A percentile compares a stretch with the other conserved stretches of the same genome.
phyloP scores from a whole-genome alignment of 2,888 invertebrate species.

The Rhagonycha fulva region DNA sequence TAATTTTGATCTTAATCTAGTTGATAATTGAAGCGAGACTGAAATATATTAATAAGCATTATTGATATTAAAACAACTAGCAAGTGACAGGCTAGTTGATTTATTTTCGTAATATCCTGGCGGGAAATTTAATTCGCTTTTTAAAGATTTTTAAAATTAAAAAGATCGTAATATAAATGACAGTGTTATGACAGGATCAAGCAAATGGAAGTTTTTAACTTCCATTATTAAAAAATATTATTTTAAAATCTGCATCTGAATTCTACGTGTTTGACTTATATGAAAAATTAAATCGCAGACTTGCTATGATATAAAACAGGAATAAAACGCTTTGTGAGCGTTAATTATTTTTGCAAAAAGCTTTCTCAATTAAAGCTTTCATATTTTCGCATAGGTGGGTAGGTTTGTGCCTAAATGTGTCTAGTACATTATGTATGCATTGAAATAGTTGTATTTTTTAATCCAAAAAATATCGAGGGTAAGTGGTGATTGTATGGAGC shows the following conservation, averaged over 20 bases:
- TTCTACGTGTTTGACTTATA: slow-evolving; percentile 39
- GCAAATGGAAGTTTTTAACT: slow-evolving; percentile 46
- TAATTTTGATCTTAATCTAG: neutral
- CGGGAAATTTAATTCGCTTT: slow-evolving; percentile 50
- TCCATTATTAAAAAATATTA: slow-evolving; percentile 52
- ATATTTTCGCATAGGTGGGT: slow-evolving; percentile 1
- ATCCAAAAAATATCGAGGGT: neutral
- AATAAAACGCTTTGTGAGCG: slow-evolving; percentile 32
- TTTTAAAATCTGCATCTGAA: slow-evolving; percentile 49
- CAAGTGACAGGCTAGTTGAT: slow-evolving; percentile 49
- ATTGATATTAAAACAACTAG: slow-evolving; percentile 52
- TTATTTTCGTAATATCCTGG: slow-evolving; percentile 52
- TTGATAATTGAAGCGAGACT: slow-evolving; percentile 23
- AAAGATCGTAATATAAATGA: slow-evolving; percentile 53
- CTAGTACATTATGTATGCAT: neutral
- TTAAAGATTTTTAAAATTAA: slow-evolving; percentile 53
- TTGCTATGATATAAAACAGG: slow-evolving; percentile 32
- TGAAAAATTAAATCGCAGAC: slow-evolving; percentile 35
- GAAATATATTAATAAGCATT: slow-evolving; percentile 33
- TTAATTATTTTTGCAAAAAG: slow-evolving; percentile 32
- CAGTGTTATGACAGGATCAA: slow-evolving; percentile 49
- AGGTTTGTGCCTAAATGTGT: slow-evolving; percentile 9
- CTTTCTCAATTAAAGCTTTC: slow-evolving; percentile 29
- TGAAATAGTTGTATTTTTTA: neutral
- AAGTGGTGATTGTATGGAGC: neutral